These are phyloP conservation scores for Carabus problematicus DNA, from an alignment of 2,888 invertebrate genomes.

Conservation along the genomic window DNA sequence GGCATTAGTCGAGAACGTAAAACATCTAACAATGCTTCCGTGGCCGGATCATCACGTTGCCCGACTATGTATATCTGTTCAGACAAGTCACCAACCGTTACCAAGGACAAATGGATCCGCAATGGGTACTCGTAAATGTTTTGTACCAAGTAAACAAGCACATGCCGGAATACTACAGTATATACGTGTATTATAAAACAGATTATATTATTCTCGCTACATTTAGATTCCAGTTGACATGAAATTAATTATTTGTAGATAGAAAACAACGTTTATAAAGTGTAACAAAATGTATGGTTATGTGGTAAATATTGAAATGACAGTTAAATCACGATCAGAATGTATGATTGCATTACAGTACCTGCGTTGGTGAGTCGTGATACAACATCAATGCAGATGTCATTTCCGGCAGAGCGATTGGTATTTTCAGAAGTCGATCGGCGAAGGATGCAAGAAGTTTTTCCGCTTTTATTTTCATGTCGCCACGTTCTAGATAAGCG, in stretches of 20 bases:
- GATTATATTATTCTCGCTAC: too few relatives aligned
- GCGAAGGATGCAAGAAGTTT: constrained; percentile 68
- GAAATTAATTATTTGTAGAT: constrained; percentile 3
- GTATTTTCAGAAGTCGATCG: constrained; percentile 67
- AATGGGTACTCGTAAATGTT: not conserved
- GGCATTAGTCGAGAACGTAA: constrained; percentile 72
- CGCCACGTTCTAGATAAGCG: constrained; percentile 70
- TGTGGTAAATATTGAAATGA: not conserved
- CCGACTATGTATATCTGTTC: constrained; percentile 73
- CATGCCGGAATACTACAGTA: too few relatives aligned
- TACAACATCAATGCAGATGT: constrained; percentile 74
- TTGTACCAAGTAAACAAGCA: too few relatives aligned
- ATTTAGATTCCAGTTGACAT: too few relatives aligned
- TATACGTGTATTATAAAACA: too few relatives aligned
- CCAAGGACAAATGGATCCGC: not conserved
- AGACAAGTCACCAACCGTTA: constrained; percentile 42
- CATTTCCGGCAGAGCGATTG: constrained; percentile 79
- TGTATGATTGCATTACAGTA: constrained; percentile 52
- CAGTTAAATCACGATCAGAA: too few relatives aligned
- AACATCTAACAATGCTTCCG: constrained; percentile 70
- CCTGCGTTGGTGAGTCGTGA: constrained; percentile 77
- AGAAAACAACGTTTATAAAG: constrained; percentile 6
- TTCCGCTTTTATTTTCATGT: constrained; percentile 65
- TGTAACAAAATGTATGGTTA: not conserved
- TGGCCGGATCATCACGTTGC: constrained; percentile 68